These are phyloP conservation scores for Euglossa dilemma DNA, from an alignment of 1,140 invertebrate genomes.

Conservation along the genomic window DNA sequence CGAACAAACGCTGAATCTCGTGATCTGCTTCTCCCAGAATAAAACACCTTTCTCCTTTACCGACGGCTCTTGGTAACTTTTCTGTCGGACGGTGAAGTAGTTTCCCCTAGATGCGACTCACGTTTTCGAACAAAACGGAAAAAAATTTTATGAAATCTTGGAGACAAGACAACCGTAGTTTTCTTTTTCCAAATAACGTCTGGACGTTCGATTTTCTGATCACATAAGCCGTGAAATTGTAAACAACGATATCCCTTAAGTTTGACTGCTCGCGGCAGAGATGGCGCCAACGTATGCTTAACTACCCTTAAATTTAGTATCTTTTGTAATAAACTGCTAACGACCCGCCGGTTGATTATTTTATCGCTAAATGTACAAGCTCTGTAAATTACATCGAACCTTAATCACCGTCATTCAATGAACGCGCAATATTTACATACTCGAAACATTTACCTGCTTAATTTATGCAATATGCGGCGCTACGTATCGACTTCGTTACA, in stretches of 20 bases:
- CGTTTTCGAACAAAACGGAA: background rate
- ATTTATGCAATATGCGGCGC: background rate
- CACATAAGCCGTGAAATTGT: background rate
- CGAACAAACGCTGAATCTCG: background rate
- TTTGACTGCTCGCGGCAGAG: background rate
- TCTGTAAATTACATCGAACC: background rate
- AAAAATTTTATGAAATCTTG: no score
- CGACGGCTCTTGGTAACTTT: background rate
- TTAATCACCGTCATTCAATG: conserved; percentile 24
- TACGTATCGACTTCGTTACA: background rate
- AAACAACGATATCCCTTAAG: background rate
- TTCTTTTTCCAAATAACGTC: background rate
- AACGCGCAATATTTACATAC: background rate
- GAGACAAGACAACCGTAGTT: background rate
- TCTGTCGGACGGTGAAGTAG: background rate
- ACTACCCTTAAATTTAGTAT: background rate
- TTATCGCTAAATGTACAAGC: conserved; percentile 12
- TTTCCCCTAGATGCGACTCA: background rate
- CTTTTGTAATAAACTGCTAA: background rate
- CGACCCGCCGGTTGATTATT: background rate
- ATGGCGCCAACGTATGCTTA: conserved; percentile 40
- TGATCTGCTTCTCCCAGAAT: background rate
- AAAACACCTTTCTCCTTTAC: background rate
- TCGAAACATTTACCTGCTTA: conserved; percentile 10
- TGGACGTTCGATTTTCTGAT: no score